These are phyloP conservation scores for Cercopithecus hamlyni DNA, from an alignment of 2,797 vertebrate genomes.

Conservation along the genomic window DNA sequence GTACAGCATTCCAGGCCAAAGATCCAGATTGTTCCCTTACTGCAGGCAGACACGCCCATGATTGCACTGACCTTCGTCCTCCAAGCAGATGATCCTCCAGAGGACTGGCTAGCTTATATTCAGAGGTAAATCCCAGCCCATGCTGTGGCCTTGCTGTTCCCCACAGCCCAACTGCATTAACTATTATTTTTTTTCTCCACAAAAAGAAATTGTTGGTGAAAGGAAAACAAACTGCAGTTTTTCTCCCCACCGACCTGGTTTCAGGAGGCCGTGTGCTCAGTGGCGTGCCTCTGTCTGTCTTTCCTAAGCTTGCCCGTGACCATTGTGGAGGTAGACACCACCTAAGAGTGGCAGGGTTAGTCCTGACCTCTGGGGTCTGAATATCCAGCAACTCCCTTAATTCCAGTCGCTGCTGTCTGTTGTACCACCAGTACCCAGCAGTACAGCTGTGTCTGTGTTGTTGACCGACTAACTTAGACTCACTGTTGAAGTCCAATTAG, in stretches of 20 bases:
- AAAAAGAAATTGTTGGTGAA: not conserved
- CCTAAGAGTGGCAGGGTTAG: not conserved
- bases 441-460: not conserved
- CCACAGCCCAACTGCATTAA: not conserved
- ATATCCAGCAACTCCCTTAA: not conserved
- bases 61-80: not conserved
- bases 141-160: not conserved
- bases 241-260: not conserved
- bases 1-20: not conserved
- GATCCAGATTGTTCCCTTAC: not conserved
- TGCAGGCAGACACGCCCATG: not conserved
- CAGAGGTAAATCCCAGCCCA: not conserved
- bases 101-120: not conserved
- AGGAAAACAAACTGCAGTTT: not conserved
- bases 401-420: not conserved
- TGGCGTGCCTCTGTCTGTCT: not conserved
- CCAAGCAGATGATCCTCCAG: not conserved
- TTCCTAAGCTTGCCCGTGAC: too few species aligned
- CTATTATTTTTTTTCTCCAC: not conserved
- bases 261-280: not conserved
- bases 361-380: not conserved
- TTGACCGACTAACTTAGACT: not conserved
- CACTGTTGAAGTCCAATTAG: not conserved
- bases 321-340: not conserved
- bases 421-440: not conserved